These are phyloP conservation scores for Eciton burchellii DNA, from an alignment of 1,140 invertebrate species.

Conservation along the genomic window DNA sequence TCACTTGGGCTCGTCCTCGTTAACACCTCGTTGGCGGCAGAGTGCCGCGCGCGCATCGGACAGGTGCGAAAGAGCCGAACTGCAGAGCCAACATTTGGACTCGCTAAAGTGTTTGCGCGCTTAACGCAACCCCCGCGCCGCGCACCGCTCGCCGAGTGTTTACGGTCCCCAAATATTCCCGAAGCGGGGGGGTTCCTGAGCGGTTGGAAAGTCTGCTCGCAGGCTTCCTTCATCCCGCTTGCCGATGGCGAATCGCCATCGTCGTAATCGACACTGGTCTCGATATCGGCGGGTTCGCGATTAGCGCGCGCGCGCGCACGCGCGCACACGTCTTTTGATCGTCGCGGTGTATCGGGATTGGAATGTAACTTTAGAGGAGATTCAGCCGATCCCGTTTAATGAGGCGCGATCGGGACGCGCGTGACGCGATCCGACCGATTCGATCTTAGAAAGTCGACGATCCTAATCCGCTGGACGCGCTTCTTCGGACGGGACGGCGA, in stretches of 20 bases:
- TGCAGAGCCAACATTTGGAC: slow-evolving; percentile 68
- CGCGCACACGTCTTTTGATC: too few relatives aligned
- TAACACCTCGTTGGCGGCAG: slow-evolving; percentile 19
- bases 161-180: slow-evolving; percentile 66
- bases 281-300: slow-evolving; percentile 15
- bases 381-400: slow-evolving; percentile 46
- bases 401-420: slow-evolving; percentile 21
- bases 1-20: slow-evolving; percentile 47
- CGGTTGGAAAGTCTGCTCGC: not conserved
- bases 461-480: not conserved
- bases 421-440: not conserved
- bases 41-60: slow-evolving; percentile 36
- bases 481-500: slow-evolving; percentile 33
- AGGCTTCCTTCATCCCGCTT: not conserved
- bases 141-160: slow-evolving; percentile 54
- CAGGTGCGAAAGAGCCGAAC: slow-evolving; percentile 69
- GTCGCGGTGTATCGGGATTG: slow-evolving; percentile 11
- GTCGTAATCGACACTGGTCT: slow-evolving; percentile 37
- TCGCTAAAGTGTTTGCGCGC: slow-evolving; percentile 69
- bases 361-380: slow-evolving; percentile 41
- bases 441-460: slow-evolving; percentile 47
- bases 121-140: slow-evolving; percentile 56
- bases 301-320: slow-evolving; percentile 15
- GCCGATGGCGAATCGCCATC: slow-evolving; percentile 24
- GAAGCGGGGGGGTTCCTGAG: too few relatives aligned